phyloP scores from a whole-genome alignment of 53 echinoderm and acorn worm genomes.

The Patiria pectinifera region DNA sequence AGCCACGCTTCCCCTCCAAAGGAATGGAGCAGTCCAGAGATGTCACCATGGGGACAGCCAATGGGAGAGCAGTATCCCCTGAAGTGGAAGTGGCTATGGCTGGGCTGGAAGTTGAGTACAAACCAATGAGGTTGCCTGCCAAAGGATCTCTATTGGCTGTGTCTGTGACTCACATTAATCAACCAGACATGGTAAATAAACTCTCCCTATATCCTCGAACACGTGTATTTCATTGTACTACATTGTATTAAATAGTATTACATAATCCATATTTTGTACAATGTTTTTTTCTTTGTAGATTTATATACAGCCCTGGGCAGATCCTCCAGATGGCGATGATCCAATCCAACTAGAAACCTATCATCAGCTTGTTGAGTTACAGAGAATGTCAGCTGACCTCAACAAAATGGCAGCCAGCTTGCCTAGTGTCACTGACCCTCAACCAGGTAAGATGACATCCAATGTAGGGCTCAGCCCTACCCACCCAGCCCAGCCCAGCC shows the following conservation, averaged over 20 bases:
- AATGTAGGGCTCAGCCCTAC: neutral
- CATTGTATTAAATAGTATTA: no score
- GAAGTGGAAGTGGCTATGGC: slow-evolving; percentile 50
- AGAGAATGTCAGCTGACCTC: slow-evolving; percentile 46
- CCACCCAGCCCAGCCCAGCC: neutral
- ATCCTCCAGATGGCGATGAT: slow-evolving; percentile 1
- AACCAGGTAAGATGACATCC: slow-evolving; percentile 46
- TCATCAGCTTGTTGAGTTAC: slow-evolving; percentile 46
- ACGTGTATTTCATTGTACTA: no score
- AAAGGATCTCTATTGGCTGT: slow-evolving; percentile 66
- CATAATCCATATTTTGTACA: neutral
- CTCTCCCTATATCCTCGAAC: neutral
- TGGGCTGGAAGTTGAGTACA: slow-evolving; percentile 48
- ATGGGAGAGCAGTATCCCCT: neutral
- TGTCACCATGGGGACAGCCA: neutral
- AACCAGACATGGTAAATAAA: slow-evolving; percentile 72
- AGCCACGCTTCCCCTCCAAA: neutral
- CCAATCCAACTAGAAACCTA: slow-evolving; percentile 30
- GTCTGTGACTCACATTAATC: slow-evolving; percentile 74
- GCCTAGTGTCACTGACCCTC: slow-evolving; percentile 36
- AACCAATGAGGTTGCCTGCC: slow-evolving; percentile 64
- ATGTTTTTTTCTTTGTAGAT: slow-evolving; percentile 23
- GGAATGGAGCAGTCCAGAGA: slow-evolving; percentile 16
- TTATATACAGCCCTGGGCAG: slow-evolving; percentile 57
- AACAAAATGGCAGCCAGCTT: slow-evolving; percentile 50